These are phyloP conservation scores for Lottia gigantea DNA, from an alignment of 2,888 invertebrate species.

Conservation along the genomic window DNA sequence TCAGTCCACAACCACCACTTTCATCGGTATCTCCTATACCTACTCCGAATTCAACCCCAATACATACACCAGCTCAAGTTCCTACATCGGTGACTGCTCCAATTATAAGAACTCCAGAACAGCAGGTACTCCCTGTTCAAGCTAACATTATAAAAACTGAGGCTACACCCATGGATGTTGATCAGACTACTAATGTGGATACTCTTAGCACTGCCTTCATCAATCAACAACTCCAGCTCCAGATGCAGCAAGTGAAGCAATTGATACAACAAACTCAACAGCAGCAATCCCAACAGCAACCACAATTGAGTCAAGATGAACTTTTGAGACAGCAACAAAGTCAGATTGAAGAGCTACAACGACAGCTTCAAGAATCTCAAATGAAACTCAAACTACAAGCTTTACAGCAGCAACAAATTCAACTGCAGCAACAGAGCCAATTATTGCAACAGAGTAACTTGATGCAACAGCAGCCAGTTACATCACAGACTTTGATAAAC, in stretches of 20 bases:
- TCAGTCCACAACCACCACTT: background rate
- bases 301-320: constrained; percentile 48
- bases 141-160: background rate
- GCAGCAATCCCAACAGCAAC: constrained; percentile 35
- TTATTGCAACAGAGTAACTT: constrained; percentile 37
- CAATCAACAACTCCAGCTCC: constrained; percentile 17
- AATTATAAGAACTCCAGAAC: too few relatives aligned
- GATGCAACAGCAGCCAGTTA: constrained; percentile 34
- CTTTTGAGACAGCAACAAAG: constrained; percentile 79
- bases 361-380: constrained; percentile 70
- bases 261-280: constrained; percentile 33
- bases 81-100: background rate
- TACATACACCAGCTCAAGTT: constrained; percentile 1
- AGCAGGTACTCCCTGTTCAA: too few relatives aligned
- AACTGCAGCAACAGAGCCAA: constrained; percentile 44
- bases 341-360: constrained; percentile 87
- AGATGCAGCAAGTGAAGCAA: constrained; percentile 22
- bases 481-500: constrained; percentile 21
- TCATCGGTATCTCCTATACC: constrained; percentile 14
- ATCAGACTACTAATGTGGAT: constrained; percentile 37
- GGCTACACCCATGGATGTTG: constrained; percentile 48
- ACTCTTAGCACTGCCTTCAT: background rate
- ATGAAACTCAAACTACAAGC: constrained; percentile 44
- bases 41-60: constrained; percentile 12
- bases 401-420: constrained; percentile 41